These are phyloP conservation scores for Caenorhabditis brenneri DNA, from an alignment of 1,140 invertebrate genomes.

Conservation along the genomic window DNA sequence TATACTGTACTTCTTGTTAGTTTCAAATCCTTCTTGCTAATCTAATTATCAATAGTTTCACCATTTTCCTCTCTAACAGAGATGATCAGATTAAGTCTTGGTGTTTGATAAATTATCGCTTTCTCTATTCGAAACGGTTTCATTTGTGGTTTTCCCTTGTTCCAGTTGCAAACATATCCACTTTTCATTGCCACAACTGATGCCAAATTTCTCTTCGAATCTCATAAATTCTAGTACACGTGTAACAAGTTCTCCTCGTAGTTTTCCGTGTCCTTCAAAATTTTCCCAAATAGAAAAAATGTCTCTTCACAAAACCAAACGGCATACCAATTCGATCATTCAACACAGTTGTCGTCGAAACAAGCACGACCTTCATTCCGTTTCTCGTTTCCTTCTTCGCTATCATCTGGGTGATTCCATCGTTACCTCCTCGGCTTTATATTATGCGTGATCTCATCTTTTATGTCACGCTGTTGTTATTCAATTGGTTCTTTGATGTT, in stretches of 20 bases:
- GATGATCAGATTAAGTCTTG: too few species aligned
- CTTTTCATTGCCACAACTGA: too few species aligned
- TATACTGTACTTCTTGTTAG: too few species aligned
- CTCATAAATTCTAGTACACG: conserved; percentile 15
- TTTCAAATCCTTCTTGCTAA: too few species aligned
- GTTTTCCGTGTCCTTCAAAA: conserved; percentile 19
- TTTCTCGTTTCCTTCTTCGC: not conserved
- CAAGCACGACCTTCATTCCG: not conserved
- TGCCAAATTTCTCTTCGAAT: too few species aligned
- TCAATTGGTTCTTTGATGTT: conserved; percentile 1
- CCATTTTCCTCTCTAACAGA: too few species aligned
- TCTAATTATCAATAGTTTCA: too few species aligned
- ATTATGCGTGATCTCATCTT: conserved; percentile 27
- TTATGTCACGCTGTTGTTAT: not conserved
- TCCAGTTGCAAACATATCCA: too few species aligned
- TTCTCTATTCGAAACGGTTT: too few species aligned
- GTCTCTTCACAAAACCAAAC: not conserved
- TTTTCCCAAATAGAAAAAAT: not conserved
- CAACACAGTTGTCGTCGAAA: not conserved
- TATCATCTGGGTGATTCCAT: conserved; percentile 14
- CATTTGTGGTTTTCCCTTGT: too few species aligned
- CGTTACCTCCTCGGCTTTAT: conserved; percentile 24
- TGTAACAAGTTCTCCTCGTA: not conserved
- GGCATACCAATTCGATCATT: not conserved
- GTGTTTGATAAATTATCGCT: too few species aligned